Evolutionary conservation across 2,888 invertebrate genomes (phyloP), one percentile per base, ranked within the genome.

Genomic region (Hemistola chrysoprasaria): DNA sequence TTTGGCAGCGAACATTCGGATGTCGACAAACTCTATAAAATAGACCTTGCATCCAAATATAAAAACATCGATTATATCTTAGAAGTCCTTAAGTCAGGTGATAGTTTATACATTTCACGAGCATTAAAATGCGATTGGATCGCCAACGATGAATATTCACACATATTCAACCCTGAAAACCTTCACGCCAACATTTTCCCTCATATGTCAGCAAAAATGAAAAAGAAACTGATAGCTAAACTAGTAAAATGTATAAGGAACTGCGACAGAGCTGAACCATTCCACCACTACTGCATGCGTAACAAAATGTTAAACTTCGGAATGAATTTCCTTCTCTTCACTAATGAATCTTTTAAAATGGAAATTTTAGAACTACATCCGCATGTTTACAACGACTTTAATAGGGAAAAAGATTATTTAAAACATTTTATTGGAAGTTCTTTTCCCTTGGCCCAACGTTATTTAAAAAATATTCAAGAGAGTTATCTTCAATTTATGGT

Each of bases 161-260:
- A 63, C 7, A 32, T 71, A 1, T 69, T 80, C 8, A 74, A 75
- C 41, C 58, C 68, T 1, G 51, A 68, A 20, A 65, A 73, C 42
- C 63, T 83, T 2, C 65, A 78, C 9, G 27, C 57, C 0, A 56
- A 77, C 26, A 48, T 83, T 9, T 76, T 82, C 40, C 75, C 82
- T 2, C 56, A 42, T 1, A 78, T 82, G 77, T 78, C 83, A 1
- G 32, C 46, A 1, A 78, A 74, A 63, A 77, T 80, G 74, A 77
- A 68, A 42, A 70, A 62, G 24, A 80, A 79, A 39, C 46, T 75
- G 9, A 46, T 84, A 3, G 51, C 59, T 8, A 50, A 53, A 1
- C 56, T 77, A 46, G 62, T 72, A 0, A 38, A 42, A 1, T 23
- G 70, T 24, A 8, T 81, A 1, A 65, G 45, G 40, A 59, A 65